phyloP scores from a whole-genome alignment of 2,888 invertebrate genomes.

The Bugula neritina region DNA sequence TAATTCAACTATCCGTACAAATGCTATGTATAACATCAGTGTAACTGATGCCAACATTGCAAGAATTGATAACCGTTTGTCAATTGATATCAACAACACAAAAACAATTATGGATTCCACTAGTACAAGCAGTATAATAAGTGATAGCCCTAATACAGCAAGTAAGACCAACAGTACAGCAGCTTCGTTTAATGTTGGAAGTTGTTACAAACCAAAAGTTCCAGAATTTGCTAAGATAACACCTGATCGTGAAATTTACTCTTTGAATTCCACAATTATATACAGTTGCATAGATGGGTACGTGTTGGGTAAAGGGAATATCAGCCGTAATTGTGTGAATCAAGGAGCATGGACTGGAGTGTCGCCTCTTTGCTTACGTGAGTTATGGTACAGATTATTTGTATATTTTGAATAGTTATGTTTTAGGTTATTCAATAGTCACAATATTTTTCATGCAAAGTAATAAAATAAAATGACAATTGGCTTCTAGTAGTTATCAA shows the following conservation, averaged over 20 bases:
- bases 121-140: background rate
- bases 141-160: background rate
- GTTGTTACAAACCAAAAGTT: background rate
- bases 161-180: background rate
- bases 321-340: background rate
- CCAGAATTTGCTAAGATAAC: background rate
- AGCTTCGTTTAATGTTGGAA: background rate
- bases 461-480: too few relatives aligned
- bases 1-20: too few relatives aligned
- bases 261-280: background rate
- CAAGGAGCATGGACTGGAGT: background rate
- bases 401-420: too few relatives aligned
- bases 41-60: too few relatives aligned
- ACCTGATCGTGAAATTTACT: background rate
- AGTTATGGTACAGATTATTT: too few relatives aligned
- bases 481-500: too few relatives aligned
- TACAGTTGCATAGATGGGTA: background rate
- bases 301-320: background rate
- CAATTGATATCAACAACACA: background rate
- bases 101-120: background rate
- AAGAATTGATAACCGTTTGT: too few relatives aligned
- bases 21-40: too few relatives aligned
- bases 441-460: too few relatives aligned
- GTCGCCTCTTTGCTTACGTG: background rate
- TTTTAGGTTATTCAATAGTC: too few relatives aligned